Evolutionary conservation across 2,113 vertebrate species (phyloP), one percentile per base, ranked within the genome.

Genomic region (Shinisaurus crocodilurus): DNA sequence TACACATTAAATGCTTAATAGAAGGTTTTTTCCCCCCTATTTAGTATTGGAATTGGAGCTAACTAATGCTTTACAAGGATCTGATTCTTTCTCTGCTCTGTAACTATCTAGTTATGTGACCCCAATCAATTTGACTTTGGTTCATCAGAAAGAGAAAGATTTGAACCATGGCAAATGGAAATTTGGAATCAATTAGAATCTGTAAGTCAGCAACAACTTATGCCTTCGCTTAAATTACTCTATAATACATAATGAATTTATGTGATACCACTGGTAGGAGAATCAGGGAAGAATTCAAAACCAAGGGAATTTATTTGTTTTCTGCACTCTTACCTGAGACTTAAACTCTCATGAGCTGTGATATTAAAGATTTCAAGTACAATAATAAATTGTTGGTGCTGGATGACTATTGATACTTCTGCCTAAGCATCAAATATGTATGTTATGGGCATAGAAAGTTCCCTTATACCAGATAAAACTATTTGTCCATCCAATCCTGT

Each of bases 1-100:
- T 75, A 37, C 83, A 60, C 45, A 72, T 72, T 93, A 92, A 96
- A 94, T 94, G 7, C 77, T 95, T 91, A 93, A 69, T 57, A 92
- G 74, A 91, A 10, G 87, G 87, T 60, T 82, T 2, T 84, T 84
- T 91, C 90, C 86, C 76, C 82, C 37, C 60, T 88, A 25, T 92
- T 95, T 90, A 74, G 29, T 65, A 67, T 86, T 83, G 91, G 85
- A 94, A 92, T 25, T 88, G 77, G 40, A 92, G 90, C n/a, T 84
- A 85, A n/a, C 67, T 90, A 95, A 86, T 90, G 32, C 85, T 93
- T 40, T 87, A 72, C 65, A 72, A 85, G 37, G 1, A 45, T 76
- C 60, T 92, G 76, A 91, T 65, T 88, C 72, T 80, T 40, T 81
- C 27, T 48, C 29, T 91, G 43, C 83, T 18, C 0, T 90, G 2